These are phyloP conservation scores for Lerista edwardsae DNA, from an alignment of 2,797 vertebrate genomes.

Conservation along the genomic window DNA sequence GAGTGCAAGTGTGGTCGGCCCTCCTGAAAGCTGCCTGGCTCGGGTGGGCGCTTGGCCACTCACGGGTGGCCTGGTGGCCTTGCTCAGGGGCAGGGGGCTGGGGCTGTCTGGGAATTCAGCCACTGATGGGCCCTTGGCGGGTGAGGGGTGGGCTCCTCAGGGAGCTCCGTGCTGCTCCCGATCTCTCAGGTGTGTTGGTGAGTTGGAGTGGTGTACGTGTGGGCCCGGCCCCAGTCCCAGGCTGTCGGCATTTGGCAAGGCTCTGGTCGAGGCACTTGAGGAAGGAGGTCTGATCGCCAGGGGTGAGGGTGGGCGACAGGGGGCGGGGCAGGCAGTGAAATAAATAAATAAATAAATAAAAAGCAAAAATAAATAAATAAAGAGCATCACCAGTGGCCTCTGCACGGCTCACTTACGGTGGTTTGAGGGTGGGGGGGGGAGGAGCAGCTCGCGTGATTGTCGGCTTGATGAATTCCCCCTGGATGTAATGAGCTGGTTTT, in stretches of 20 bases:
- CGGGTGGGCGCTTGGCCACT: neutral
- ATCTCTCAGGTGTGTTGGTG: neutral
- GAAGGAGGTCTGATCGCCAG: neutral
- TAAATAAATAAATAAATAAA: slow-evolving; percentile 81
- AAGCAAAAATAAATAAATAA: slow-evolving; percentile 82
- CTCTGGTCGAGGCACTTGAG: too few relatives aligned
- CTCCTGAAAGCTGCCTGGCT: neutral
- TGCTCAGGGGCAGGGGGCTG: neutral
- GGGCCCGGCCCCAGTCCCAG: neutral
- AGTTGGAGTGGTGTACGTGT: neutral
- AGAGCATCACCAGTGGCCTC: slow-evolving; percentile 86
- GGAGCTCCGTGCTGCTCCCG: neutral
- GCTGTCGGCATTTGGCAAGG: neutral
- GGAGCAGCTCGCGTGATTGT: slow-evolving; percentile 97
- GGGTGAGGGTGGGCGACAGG: neutral
- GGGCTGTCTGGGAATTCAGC: neutral
- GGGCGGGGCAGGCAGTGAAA: slow-evolving; percentile 45
- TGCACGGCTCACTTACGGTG: slow-evolving; percentile 63
- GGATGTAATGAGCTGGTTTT: slow-evolving; percentile 99
- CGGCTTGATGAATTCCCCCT: slow-evolving; percentile 99
- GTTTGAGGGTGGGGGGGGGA: slow-evolving; percentile 32
- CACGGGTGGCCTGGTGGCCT: neutral
- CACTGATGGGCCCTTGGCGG: neutral
- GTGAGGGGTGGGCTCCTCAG: neutral
- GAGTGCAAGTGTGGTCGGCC: slow-evolving; percentile 22